Evolutionary conservation across 1,140 invertebrate species (phyloP).

Genomic region (Magallana ariakensis): DNA sequence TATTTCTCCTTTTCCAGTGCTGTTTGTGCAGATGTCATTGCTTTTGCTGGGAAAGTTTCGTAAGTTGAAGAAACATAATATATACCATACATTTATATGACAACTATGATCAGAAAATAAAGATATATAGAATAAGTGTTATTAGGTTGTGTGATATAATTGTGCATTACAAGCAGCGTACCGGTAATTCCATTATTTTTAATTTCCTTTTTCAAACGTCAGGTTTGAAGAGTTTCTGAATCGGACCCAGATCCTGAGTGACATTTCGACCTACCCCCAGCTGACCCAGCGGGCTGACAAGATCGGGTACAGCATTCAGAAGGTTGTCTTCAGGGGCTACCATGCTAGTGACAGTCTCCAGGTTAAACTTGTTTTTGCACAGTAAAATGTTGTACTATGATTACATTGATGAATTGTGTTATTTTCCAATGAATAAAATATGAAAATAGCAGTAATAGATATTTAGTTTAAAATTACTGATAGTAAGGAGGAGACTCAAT

Average conservation of each 20-base stretch:
- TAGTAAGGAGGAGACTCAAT: no score
- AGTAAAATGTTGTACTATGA: conserved; percentile 26
- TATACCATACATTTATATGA: not conserved
- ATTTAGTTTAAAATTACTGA: no score
- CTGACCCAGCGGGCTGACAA: conserved; percentile 67
- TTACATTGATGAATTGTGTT: no score
- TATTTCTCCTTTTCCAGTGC: conserved; percentile 68
- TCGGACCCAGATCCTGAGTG: conserved; percentile 67
- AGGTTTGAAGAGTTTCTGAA: conserved; percentile 75
- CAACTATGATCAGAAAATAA: not conserved
- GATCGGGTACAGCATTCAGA: conserved; percentile 71
- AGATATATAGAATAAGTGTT: not conserved
- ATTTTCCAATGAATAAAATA: no score
- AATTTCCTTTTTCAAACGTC: conserved; percentile 18
- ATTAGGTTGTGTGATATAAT: not conserved
- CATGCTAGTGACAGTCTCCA: conserved; percentile 71
- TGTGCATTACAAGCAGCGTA: not conserved
- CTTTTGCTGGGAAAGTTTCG: conserved; percentile 76
- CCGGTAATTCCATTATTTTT: not conserved
- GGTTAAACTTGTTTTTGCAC: conserved; percentile 55
- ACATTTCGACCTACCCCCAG: conserved; percentile 68
- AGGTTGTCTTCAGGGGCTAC: conserved; percentile 76
- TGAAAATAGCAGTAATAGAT: no score
- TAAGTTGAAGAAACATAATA: conserved; percentile 56
- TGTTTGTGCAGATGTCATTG: conserved; percentile 78